Percentiles rank a stretch among this genome's conserved stretches.
Evolutionary conservation across 1,140 invertebrate species (phyloP).

Genomic region (Anoplolepis gracilipes): DNA sequence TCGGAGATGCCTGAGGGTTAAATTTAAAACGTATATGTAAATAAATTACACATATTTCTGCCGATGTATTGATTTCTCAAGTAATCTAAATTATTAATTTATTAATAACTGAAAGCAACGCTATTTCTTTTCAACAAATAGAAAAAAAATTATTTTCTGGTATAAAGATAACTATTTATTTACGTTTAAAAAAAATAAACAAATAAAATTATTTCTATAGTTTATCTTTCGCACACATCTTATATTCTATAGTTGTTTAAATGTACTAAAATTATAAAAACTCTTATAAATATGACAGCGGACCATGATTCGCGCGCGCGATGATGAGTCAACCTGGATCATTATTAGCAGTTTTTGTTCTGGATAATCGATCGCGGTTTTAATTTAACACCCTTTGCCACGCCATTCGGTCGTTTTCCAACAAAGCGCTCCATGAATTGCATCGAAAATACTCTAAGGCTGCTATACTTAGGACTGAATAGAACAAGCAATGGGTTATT

Average conservation of each 20-base stretch:
- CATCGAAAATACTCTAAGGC: conserved; percentile 57
- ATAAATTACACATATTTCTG: background rate
- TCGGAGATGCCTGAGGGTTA: no score
- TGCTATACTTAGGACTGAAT: conserved; percentile 57
- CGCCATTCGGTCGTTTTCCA: conserved; percentile 34
- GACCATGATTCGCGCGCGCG: background rate
- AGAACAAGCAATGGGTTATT: background rate
- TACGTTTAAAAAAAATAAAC: background rate
- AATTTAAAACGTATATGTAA: background rate
- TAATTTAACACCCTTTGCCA: conserved; percentile 45
- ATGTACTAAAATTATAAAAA: background rate
- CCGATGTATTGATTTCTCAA: background rate
- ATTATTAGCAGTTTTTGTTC: conserved; percentile 45
- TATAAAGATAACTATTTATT: background rate
- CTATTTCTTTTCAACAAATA: no score
- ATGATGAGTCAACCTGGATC: conserved; percentile 24
- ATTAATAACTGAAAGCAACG: background rate
- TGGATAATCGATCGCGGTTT: conserved; percentile 49
- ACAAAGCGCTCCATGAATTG: conserved; percentile 56
- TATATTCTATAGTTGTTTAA: background rate
- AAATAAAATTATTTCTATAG: background rate
- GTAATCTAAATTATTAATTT: background rate
- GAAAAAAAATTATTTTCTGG: no score
- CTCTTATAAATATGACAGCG: background rate
- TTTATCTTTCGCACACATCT: background rate